phyloP scores from a whole-genome alignment of 2,888 invertebrate species.

The Aspidiotus destructor region DNA sequence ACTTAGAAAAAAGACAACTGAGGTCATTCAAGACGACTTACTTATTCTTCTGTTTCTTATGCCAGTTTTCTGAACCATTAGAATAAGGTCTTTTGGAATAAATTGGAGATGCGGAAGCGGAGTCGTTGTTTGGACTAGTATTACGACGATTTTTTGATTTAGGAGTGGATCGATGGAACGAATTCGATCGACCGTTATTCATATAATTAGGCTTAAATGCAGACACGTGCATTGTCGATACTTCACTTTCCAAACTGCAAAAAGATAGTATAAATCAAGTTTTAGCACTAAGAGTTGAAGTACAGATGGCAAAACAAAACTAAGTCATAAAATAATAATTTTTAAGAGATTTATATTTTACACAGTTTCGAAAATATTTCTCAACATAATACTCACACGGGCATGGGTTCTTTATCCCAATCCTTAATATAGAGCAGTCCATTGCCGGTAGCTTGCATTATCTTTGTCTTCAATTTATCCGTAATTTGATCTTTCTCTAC shows the following conservation, averaged over 20 bases:
- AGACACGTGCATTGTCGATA: slow-evolving; percentile 32
- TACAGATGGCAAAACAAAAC: not conserved
- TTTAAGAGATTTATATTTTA: not conserved
- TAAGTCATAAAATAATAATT: not conserved
- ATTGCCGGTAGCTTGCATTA: slow-evolving; percentile 79
- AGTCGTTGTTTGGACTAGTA: not conserved
- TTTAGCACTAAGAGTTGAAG: not conserved
- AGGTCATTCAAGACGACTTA: not conserved
- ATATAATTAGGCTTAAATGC: slow-evolving; percentile 23
- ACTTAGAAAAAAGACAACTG: not conserved
- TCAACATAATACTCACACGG: slow-evolving; percentile 45
- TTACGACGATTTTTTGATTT: slow-evolving; percentile 2
- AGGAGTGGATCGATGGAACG: slow-evolving; percentile 3
- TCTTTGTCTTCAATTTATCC: slow-evolving; percentile 85
- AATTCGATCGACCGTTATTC: slow-evolving; percentile 8
- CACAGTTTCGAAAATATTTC: not conserved
- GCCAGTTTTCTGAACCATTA: slow-evolving; percentile 1
- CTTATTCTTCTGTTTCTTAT: slow-evolving; percentile 17
- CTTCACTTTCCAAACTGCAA: slow-evolving; percentile 35
- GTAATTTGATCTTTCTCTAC: slow-evolving; percentile 91
- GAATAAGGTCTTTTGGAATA: slow-evolving; percentile 16
- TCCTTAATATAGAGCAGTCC: slow-evolving; percentile 81
- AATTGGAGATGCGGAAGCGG: slow-evolving; percentile 4
- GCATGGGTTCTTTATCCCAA: slow-evolving; percentile 90
- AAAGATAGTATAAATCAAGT: not conserved